These are phyloP conservation scores for Patagioenas fasciata DNA, from an alignment of 2,113 vertebrate species.

Conservation along the genomic window DNA sequence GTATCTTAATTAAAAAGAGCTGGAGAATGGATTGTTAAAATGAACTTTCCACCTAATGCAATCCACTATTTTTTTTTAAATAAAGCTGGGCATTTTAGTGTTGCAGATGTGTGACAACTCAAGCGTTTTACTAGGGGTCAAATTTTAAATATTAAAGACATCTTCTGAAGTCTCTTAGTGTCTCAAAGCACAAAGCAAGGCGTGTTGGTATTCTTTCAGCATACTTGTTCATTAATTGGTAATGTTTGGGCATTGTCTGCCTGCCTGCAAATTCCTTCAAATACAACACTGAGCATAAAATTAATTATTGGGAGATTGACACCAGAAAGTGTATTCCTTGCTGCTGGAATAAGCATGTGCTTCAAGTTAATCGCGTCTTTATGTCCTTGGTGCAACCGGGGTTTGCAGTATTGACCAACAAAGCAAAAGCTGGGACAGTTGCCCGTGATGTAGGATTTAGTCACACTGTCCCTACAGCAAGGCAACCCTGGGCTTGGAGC, in stretches of 20 bases:
- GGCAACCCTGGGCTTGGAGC: not conserved
- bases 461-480: not conserved
- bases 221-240: not conserved
- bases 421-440: not conserved
- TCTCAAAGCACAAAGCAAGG: not conserved
- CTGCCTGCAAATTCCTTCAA: not conserved
- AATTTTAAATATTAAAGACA: conserved; percentile 43
- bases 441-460: not conserved
- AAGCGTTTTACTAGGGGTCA: not conserved
- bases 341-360: not conserved
- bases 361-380: conserved; percentile 6
- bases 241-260: not conserved
- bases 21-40: not conserved
- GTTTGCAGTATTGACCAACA: not conserved
- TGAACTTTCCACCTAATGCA: not conserved
- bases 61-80: not conserved
- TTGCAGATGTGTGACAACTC: not conserved
- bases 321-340: not conserved
- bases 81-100: not conserved
- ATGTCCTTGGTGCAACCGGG: not conserved
- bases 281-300: not conserved
- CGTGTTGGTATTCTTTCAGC: not conserved
- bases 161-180: not conserved
- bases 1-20: not conserved
- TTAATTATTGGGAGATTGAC: not conserved